phyloP scores from a whole-genome alignment of 2,113 vertebrate genomes.

The Tympanuchus pallidicinctus region DNA sequence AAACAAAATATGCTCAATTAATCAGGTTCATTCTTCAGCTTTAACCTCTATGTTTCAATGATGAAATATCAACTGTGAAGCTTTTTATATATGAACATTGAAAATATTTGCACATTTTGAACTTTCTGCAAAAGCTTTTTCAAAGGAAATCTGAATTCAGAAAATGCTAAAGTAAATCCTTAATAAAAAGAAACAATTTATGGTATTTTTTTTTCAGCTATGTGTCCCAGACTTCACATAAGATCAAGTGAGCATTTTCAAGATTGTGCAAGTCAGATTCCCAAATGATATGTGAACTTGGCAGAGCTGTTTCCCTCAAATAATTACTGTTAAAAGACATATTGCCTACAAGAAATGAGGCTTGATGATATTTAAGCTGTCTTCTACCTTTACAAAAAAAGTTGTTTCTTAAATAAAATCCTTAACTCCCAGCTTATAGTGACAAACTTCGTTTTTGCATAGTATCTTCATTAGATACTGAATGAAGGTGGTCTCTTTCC shows the following conservation, averaged over 20 bases:
- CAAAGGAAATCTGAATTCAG: background rate
- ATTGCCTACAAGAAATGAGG: background rate
- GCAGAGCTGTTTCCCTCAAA: background rate
- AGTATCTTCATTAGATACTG: background rate
- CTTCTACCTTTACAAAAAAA: background rate
- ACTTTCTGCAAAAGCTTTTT: background rate
- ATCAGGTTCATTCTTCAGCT: background rate
- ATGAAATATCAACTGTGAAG: background rate
- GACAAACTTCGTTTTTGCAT: background rate
- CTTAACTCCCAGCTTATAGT: background rate
- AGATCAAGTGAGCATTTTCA: background rate
- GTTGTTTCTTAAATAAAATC: background rate
- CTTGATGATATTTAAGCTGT: background rate
- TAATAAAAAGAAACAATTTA: background rate
- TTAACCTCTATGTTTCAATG: background rate
- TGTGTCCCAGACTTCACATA: background rate
- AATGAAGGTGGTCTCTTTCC: background rate
- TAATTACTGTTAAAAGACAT: background rate
- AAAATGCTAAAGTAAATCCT: background rate
- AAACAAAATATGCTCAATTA: conserved; percentile 19
- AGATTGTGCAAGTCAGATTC: background rate
- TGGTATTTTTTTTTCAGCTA: background rate
- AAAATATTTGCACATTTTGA: background rate
- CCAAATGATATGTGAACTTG: background rate
- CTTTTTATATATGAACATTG: background rate